Evolutionary conservation across 2,888 invertebrate genomes (phyloP).

Genomic region (Ichneumoninae sp.): DNA sequence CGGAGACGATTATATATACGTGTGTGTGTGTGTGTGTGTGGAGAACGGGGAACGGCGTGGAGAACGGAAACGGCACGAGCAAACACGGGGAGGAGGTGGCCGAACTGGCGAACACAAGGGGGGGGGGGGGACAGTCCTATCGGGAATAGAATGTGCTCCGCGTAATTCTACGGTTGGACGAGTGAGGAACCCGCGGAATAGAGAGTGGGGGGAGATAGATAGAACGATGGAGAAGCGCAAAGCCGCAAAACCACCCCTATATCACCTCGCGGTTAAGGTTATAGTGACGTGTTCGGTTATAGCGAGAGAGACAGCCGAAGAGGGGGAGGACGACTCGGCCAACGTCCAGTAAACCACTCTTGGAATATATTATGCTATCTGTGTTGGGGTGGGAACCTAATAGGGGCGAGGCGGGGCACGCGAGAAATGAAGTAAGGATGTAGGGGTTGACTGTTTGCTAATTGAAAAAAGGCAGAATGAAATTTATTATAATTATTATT

Average conservation of each 20-base stretch:
- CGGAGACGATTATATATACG: not conserved
- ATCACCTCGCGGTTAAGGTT: slow-evolving; percentile 74
- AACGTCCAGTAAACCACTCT: slow-evolving; percentile 71
- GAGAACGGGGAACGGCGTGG: not conserved
- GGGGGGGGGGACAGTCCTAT: slow-evolving; percentile 46
- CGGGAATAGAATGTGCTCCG: slow-evolving; percentile 61
- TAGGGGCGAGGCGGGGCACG: too few species aligned
- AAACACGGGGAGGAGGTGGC: slow-evolving; percentile 13
- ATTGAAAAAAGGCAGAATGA: too few species aligned
- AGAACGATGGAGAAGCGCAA: slow-evolving; percentile 59
- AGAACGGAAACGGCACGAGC: slow-evolving; percentile 23
- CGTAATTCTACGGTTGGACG: slow-evolving; percentile 44
- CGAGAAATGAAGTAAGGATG: too few species aligned
- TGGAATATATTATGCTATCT: slow-evolving; percentile 71
- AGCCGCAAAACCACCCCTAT: slow-evolving; percentile 76
- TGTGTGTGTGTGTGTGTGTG: not conserved
- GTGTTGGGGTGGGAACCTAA: not conserved
- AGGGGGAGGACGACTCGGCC: slow-evolving; percentile 49
- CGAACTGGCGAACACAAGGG: slow-evolving; percentile 24
- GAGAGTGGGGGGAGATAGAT: not conserved
- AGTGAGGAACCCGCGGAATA: not conserved
- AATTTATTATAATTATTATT: too few species aligned
- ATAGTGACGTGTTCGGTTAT: slow-evolving; percentile 66
- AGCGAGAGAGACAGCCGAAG: slow-evolving; percentile 36
- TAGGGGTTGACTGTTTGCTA: too few species aligned